phyloP scores from a whole-genome alignment of 2,797 vertebrate species.

The Alosa sapidissima region DNA sequence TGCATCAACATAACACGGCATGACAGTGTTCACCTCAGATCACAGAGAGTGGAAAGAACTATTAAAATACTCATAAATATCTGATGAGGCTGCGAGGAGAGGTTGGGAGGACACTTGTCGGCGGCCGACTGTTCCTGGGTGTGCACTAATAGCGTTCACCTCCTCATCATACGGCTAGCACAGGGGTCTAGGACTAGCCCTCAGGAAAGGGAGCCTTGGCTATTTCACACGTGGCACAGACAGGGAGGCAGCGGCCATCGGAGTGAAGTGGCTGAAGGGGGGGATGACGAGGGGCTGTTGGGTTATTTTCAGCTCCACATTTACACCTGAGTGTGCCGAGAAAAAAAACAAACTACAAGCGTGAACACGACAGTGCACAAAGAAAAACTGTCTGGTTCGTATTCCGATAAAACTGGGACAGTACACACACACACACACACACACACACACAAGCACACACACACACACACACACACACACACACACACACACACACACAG shows the following conservation, averaged over 20 bases:
- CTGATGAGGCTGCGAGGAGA: constrained; percentile 54
- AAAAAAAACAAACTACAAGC: neutral
- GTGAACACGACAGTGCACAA: neutral
- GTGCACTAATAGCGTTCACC: constrained; percentile 42
- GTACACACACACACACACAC: neutral
- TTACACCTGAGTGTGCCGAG: neutral
- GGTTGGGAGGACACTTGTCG: constrained; percentile 22
- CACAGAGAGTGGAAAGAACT: constrained; percentile 68
- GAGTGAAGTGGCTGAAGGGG: neutral
- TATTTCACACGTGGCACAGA: neutral
- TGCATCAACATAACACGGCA: constrained; percentile 65
- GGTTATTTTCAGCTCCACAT: neutral
- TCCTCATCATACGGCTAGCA: constrained; percentile 51
- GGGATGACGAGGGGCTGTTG: neutral
- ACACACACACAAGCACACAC: too few species aligned
- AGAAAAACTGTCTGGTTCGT: neutral
- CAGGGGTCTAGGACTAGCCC: constrained; percentile 35
- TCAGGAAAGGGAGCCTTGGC: neutral
- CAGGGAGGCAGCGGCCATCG: neutral
- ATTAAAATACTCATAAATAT: constrained; percentile 76
- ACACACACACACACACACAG: constrained; percentile 18
- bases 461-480: constrained; percentile 3
- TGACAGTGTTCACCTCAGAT: constrained; percentile 73
- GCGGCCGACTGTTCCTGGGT: constrained; percentile 38
- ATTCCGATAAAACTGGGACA: neutral